phyloP scores from a whole-genome alignment of 2,113 vertebrate species.

The Electrona antarctica region DNA sequence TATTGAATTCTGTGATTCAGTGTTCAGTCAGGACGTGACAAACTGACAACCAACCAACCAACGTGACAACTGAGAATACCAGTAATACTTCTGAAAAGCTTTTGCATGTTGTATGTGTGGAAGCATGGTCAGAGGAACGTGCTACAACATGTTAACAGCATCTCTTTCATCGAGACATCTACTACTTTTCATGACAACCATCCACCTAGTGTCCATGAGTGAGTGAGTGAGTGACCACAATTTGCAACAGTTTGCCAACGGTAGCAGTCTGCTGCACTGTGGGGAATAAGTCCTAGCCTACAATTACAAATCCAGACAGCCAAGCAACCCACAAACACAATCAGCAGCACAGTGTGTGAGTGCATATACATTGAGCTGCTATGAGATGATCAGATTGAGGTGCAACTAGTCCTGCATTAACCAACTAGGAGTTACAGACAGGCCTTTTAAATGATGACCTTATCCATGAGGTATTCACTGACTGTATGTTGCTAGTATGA shows the following conservation, averaged over 20 bases:
- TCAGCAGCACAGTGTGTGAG: constrained; percentile 34
- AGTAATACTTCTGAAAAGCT: no score
- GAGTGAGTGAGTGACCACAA: no score
- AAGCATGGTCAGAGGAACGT: no score
- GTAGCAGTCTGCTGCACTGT: background rate
- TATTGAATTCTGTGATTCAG: no score
- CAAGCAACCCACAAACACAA: constrained; percentile 1
- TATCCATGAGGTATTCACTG: constrained; percentile 18
- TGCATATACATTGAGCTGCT: constrained; percentile 17
- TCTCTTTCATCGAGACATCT: no score
- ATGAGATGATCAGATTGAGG: constrained; percentile 44
- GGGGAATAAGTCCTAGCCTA: background rate
- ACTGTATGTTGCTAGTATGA: constrained; percentile 15
- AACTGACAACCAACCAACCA: no score
- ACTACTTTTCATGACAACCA: no score
- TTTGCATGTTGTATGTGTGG: no score
- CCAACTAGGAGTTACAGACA: constrained; percentile 31
- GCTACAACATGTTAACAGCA: no score
- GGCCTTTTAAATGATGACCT: constrained; percentile 22
- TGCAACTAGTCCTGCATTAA: constrained; percentile 44
- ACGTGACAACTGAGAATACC: no score
- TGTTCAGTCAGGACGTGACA: no score
- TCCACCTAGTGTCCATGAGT: no score
- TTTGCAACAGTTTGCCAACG: background rate
- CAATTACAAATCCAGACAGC: background rate